These are phyloP conservation scores for Sturnira hondurensis DNA, from an alignment of 2,113 vertebrate species.

Conservation along the genomic window DNA sequence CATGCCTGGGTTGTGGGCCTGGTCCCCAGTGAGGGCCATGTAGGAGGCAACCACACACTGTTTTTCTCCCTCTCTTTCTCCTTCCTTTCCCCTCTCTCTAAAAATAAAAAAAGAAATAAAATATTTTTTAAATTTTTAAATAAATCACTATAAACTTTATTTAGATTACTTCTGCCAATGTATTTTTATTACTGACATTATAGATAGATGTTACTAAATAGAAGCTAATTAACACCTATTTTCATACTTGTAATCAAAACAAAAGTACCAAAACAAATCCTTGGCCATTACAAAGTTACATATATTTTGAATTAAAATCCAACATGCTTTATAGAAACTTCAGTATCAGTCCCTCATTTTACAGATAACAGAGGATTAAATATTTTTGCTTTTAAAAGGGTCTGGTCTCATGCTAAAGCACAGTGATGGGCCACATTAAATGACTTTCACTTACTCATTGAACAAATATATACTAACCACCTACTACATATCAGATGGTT, in stretches of 20 bases:
- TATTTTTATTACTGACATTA: slow-evolving; percentile 30
- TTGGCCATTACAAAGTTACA: not conserved
- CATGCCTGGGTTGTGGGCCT: too few species aligned
- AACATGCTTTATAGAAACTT: not conserved
- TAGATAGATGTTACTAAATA: not conserved
- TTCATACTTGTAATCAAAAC: not conserved
- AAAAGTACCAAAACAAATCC: slow-evolving; percentile 15
- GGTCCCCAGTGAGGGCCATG: too few species aligned
- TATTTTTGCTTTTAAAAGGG: not conserved
- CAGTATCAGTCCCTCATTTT: not conserved
- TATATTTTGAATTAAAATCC: not conserved
- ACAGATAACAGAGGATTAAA: not conserved
- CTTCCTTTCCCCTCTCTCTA: too few species aligned
- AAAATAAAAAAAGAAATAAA: too few species aligned
- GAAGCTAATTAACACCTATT: slow-evolving; percentile 14
- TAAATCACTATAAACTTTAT: slow-evolving; percentile 6
- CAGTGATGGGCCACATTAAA: not conserved
- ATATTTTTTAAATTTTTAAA: not conserved
- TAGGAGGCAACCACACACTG: too few species aligned
- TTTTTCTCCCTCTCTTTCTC: too few species aligned
- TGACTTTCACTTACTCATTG: not conserved
- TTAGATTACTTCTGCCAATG: not conserved
- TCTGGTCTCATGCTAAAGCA: not conserved
- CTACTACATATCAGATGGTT: not conserved
- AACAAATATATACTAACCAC: not conserved